Base-by-base conservation (phyloP, 2,888 invertebrate genomes). In the Himalopsyche japonica region DNA sequence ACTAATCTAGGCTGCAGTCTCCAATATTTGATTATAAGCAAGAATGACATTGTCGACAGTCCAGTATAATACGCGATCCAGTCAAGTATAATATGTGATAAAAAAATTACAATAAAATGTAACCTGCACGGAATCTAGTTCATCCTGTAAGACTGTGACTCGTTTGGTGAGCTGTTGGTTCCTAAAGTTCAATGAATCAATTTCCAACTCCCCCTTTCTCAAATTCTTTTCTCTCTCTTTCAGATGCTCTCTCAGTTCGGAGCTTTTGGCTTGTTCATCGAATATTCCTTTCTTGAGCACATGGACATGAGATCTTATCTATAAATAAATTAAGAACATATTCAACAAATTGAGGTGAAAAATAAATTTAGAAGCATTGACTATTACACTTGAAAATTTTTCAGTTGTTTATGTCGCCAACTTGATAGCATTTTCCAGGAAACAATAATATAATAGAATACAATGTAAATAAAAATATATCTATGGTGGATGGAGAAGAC, bases 151-250 rank as follows among this genome's bases (percentile, higher is more conserved):
- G 80, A 97, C 95, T n/a, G 96, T 95, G 47, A 99, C 97, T 86
- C 99, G 93, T 89, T 97, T 96, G 79, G 97, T 97, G 87, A 99
- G 92, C 91, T 99, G 98, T 88, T 97, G 97, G 90, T 99, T 99
- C 85, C 98, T 94, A 90, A 98, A 98, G 47, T 95, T 95, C 87
- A 99, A 92, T 87, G 98, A 98, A 90, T 99, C 99, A 88, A 98
- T 95, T 92, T 99, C 99, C 89, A 98, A 96, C 89, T 97, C 97
- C 77, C 95, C 94, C 90, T 97, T 97, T 20, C 98, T 93, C 70
- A 96, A 90, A 82, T 94, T 93, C 88, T 98, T 97, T 89, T 98
- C 98, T 88, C 95, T 96, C 87, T 96, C 96, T 88, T 97, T 97
- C 27, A 98, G 89, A 76, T 93, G 91, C 87, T 98, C 97, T 88